Percentiles rank a stretch among this genome's conserved stretches.
Evolutionary conservation across 2,797 vertebrate species (phyloP).

Genomic region (Anabas testudineus): DNA sequence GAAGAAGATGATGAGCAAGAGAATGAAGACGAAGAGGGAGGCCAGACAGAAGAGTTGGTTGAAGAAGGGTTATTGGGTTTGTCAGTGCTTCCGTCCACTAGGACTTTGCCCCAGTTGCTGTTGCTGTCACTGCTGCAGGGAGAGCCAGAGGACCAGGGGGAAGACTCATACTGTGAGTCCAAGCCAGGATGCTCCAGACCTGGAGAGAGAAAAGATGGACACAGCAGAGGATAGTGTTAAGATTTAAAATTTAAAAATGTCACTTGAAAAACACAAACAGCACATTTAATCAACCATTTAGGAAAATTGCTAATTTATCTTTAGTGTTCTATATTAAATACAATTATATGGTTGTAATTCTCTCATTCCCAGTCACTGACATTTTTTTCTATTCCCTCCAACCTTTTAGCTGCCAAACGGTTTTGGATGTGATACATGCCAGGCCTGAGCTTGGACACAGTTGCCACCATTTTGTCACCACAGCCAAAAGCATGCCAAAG

Average conservation of each 20-base stretch:
- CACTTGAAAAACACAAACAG: not conserved
- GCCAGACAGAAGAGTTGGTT: constrained; percentile 78
- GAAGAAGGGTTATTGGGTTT: constrained; percentile 76
- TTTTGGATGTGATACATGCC: constrained; percentile 58
- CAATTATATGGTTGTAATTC: constrained; percentile 9
- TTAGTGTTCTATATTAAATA: not conserved
- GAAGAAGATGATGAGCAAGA: constrained; percentile 81
- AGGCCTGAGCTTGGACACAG: constrained; percentile 64
- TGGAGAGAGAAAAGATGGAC: constrained; percentile 64
- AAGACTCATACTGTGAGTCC: constrained; percentile 97
- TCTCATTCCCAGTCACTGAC: not conserved
- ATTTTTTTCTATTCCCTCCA: constrained; percentile 20
- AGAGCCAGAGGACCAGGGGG: constrained; percentile 93
- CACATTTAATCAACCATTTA: not conserved
- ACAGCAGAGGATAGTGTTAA: not conserved
- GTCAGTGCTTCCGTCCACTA: constrained; percentile 87
- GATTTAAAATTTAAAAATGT: not conserved
- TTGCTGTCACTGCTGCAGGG: constrained; percentile 91
- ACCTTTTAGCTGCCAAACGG: constrained; percentile 49
- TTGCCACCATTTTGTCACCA: constrained; percentile 82
- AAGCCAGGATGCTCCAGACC: constrained; percentile 93
- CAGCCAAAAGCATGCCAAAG: constrained; percentile 71
- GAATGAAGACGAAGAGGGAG: constrained; percentile 79
- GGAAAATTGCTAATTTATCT: not conserved
- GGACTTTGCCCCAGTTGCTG: constrained; percentile 94